These are phyloP conservation scores for Solea senegalensis DNA, from an alignment of 2,113 vertebrate species.

Conservation along the genomic window DNA sequence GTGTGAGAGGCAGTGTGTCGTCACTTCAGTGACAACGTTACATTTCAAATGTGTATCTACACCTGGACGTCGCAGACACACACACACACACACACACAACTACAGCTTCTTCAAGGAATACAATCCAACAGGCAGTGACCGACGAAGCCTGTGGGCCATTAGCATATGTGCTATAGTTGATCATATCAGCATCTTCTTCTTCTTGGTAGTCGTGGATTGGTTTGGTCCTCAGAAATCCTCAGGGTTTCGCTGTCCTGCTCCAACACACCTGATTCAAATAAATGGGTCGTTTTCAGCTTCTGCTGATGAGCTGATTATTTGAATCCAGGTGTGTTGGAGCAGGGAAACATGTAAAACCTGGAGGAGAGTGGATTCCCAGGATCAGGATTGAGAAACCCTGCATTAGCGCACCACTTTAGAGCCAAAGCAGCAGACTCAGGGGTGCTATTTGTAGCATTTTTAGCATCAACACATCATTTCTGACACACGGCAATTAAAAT, in stretches of 20 bases:
- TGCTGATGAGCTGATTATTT: no score
- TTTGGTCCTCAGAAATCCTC: not conserved
- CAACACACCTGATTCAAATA: no score
- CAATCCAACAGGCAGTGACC: slow-evolving; percentile 2
- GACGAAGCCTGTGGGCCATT: not conserved
- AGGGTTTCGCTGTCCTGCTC: not conserved
- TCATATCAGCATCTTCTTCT: not conserved
- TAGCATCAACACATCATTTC: not conserved
- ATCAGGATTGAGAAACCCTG: no score
- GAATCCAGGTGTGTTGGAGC: no score
- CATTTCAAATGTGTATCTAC: not conserved
- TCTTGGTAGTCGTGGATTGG: not conserved
- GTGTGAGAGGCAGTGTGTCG: slow-evolving; percentile 17
- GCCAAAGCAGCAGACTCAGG: not conserved
- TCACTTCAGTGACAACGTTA: not conserved
- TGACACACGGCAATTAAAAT: slow-evolving; percentile 7
- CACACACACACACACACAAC: slow-evolving; percentile 18
- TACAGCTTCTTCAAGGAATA: slow-evolving; percentile 10
- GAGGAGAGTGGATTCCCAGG: no score
- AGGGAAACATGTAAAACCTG: not conserved
- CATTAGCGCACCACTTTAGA: not conserved
- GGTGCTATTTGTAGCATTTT: not conserved
- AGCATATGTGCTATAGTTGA: slow-evolving; percentile 15
- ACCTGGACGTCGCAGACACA: not conserved
- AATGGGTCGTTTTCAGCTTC: no score